phyloP scores from a whole-genome alignment of 2,113 vertebrate species.

The Calyptommatus sinebrachiatus region DNA sequence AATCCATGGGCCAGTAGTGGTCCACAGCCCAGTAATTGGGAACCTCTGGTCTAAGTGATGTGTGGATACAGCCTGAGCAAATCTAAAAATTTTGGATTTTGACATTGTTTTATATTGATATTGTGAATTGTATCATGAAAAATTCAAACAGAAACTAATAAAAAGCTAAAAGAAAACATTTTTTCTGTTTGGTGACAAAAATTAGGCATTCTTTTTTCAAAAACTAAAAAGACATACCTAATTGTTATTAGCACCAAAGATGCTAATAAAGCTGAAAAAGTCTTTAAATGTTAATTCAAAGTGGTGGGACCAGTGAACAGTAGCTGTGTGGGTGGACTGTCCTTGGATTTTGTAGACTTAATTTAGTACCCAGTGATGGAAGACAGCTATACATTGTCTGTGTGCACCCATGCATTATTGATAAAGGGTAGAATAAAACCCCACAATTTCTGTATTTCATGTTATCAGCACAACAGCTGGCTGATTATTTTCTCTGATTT shows the following conservation, averaged over 20 bases:
- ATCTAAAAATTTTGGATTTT: too few relatives aligned
- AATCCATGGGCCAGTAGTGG: too few relatives aligned
- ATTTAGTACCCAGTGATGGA: slow-evolving; percentile 68
- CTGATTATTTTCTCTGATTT: slow-evolving; percentile 49
- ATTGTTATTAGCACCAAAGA: slow-evolving; percentile 42
- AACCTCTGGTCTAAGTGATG: too few relatives aligned
- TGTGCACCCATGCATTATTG: slow-evolving; percentile 66
- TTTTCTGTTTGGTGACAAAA: neutral
- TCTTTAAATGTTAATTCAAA: slow-evolving; percentile 63
- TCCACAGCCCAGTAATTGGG: too few relatives aligned
- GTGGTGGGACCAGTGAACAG: slow-evolving; percentile 54
- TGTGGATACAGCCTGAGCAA: too few relatives aligned
- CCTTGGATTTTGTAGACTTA: slow-evolving; percentile 67
- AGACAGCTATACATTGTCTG: slow-evolving; percentile 69
- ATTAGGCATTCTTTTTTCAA: neutral
- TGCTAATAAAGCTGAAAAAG: slow-evolving; percentile 63
- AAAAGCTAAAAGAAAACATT: too few relatives aligned
- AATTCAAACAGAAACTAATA: too few relatives aligned
- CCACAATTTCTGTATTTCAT: slow-evolving; percentile 65
- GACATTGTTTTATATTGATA: too few relatives aligned
- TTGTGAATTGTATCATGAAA: too few relatives aligned
- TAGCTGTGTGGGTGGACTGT: slow-evolving; percentile 68
- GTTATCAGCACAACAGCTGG: slow-evolving; percentile 60
- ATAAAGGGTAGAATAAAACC: slow-evolving; percentile 58
- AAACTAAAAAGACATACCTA: neutral